Percentiles rank a stretch among this genome's conserved stretches.
Evolutionary conservation across 2,888 invertebrate species (phyloP).

Genomic region (Rutpela maculata): DNA sequence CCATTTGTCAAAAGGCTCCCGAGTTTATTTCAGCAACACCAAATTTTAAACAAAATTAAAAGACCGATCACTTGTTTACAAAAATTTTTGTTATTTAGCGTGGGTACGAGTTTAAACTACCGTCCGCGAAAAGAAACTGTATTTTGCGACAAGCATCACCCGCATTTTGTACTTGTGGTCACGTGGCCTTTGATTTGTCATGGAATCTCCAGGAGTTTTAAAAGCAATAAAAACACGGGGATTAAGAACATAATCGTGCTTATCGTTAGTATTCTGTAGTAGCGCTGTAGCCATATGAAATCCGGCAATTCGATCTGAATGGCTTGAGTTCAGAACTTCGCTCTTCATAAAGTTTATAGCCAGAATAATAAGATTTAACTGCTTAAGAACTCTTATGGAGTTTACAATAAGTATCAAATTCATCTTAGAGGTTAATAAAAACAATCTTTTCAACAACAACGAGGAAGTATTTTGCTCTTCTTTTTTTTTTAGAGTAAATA

Average conservation of each 20-base stretch:
- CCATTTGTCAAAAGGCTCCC: slow-evolving; percentile 9
- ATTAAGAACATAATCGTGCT: background rate
- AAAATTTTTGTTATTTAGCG: background rate
- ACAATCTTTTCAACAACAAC: no score
- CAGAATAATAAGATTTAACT: no score
- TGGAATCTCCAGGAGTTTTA: slow-evolving; percentile 6
- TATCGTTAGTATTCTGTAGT: no score
- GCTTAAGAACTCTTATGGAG: no score
- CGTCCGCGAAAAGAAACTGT: slow-evolving; percentile 16
- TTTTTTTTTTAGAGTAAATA: no score
- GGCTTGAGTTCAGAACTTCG: no score
- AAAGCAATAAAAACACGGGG: background rate
- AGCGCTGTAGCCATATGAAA: no score
- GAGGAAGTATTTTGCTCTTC: no score
- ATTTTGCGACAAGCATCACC: slow-evolving; percentile 12
- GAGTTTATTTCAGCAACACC: background rate
- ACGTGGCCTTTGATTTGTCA: slow-evolving; percentile 1
- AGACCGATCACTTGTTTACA: background rate
- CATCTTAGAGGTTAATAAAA: no score
- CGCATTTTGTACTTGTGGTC: slow-evolving; percentile 19
- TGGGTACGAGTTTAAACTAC: background rate
- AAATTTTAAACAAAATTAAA: background rate
- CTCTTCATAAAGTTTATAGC: no score
- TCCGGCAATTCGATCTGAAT: no score
- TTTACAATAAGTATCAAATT: no score